Conservation (phyloP, 2,113 vertebrate species). For the Gasterosteus nipponicus region DNA sequence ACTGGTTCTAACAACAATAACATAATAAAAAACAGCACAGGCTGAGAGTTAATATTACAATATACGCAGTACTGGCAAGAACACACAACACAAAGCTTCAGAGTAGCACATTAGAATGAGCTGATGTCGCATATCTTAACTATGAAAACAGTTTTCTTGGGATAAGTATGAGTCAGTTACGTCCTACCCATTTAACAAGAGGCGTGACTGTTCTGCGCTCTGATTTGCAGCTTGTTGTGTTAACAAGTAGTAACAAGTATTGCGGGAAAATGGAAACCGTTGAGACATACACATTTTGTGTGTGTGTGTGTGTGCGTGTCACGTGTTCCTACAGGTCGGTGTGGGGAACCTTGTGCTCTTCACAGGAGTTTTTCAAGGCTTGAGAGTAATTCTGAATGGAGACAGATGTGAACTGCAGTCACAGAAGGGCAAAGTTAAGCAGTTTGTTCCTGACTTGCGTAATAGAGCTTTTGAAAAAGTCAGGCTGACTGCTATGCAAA, state of each 20-base stretch:
- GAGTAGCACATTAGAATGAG: too few relatives aligned
- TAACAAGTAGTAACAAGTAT: neutral
- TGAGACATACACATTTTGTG: neutral
- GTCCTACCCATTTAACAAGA: neutral
- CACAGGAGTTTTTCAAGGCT: slow-evolving; percentile 10
- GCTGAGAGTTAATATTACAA: too few relatives aligned
- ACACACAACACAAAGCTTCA: too few relatives aligned
- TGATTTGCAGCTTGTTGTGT: neutral
- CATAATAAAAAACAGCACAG: too few relatives aligned
- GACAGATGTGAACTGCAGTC: neutral
- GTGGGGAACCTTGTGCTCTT: slow-evolving; percentile 5
- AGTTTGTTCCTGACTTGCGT: slow-evolving; percentile 36
- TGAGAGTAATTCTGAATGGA: slow-evolving; percentile 11
- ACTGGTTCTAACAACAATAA: too few relatives aligned
- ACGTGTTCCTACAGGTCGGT: slow-evolving; percentile 7
- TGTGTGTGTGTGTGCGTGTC: neutral
- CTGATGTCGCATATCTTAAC: neutral
- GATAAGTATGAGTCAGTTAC: neutral
- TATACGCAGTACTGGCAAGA: too few relatives aligned
- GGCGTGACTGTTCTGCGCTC: neutral
- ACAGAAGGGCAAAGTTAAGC: slow-evolving; percentile 25
- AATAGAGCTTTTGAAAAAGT: slow-evolving; percentile 58
- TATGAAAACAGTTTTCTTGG: neutral
- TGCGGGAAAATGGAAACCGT: slow-evolving; percentile 3
- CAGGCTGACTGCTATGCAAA: slow-evolving; percentile 65